These are phyloP conservation scores for Drosophila antonietae DNA, from an alignment of 2,888 invertebrate species.

Conservation along the genomic window DNA sequence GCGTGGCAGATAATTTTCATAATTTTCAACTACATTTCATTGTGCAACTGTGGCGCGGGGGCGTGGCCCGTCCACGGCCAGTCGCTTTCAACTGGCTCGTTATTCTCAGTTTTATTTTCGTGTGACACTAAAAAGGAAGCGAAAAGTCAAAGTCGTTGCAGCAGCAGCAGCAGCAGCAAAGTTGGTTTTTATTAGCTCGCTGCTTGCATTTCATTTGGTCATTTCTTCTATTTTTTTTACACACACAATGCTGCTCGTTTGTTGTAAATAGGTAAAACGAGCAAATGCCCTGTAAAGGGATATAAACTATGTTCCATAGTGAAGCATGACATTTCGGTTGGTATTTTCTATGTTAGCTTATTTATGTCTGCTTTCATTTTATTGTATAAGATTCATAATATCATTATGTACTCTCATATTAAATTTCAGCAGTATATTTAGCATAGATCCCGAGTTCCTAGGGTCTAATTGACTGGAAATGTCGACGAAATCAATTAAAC, in stretches of 20 bases:
- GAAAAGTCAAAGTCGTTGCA: conserved; percentile 62
- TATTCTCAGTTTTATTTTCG: conserved; percentile 74
- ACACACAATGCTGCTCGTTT: conserved; percentile 25
- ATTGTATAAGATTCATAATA: too few species aligned
- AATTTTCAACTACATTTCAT: conserved; percentile 81
- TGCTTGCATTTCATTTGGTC: conserved; percentile 56
- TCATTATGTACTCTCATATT: neutral
- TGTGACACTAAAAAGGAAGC: conserved; percentile 72
- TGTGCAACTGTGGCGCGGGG: conserved; percentile 68
- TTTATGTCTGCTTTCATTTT: too few species aligned
- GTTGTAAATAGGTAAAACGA: neutral
- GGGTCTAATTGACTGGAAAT: neutral
- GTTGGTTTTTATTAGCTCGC: conserved; percentile 70
- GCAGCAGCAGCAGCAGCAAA: conserved; percentile 52
- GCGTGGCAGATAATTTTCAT: conserved; percentile 80
- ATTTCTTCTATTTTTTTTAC: conserved; percentile 36
- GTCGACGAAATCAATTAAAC: neutral
- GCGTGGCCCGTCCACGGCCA: conserved; percentile 44
- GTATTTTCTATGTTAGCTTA: neutral
- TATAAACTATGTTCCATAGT: neutral
- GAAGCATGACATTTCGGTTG: neutral
- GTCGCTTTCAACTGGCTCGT: conserved; percentile 60
- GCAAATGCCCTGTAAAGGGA: conserved; percentile 7
- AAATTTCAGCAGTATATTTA: neutral
- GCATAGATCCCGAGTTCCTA: neutral